phyloP scores from a whole-genome alignment of 53 echinoderm and acorn worm species.

The Luidia sarsii region DNA sequence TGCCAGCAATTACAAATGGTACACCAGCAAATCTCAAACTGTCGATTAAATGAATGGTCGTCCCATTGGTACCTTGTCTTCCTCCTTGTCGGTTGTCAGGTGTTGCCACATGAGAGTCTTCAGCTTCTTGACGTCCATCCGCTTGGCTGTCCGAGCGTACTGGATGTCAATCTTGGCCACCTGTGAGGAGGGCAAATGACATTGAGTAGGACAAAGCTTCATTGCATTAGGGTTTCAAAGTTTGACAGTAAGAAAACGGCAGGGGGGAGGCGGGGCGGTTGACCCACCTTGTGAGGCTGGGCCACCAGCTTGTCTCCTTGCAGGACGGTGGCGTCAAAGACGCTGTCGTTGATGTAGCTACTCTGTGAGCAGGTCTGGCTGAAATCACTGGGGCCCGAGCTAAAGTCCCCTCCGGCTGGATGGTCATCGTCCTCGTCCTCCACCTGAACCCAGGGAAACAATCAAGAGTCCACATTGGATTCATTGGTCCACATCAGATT shows the following conservation, averaged over 20 bases:
- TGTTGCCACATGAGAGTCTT: slow-evolving; percentile 89
- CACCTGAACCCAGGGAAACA: no score
- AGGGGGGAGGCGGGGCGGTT: no score
- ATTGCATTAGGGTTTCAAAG: no score
- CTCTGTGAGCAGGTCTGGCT: slow-evolving; percentile 77
- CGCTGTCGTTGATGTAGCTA: slow-evolving; percentile 78
- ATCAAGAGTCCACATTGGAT: neutral
- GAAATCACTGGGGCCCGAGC: slow-evolving; percentile 59
- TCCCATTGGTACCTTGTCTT: slow-evolving; percentile 93
- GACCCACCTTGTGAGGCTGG: slow-evolving; percentile 84
- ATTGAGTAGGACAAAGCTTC: no score
- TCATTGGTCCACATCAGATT: no score
- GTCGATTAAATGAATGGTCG: no score
- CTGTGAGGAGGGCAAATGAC: no score
- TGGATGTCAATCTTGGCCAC: slow-evolving; percentile 93
- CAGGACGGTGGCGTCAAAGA: slow-evolving; percentile 85
- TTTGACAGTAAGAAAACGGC: no score
- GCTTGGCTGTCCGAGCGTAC: slow-evolving; percentile 93
- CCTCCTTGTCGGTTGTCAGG: slow-evolving; percentile 59
- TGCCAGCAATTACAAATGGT: no score
- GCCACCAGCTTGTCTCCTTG: slow-evolving; percentile 81
- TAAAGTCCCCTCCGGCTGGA: slow-evolving; percentile 50
- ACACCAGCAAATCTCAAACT: no score
- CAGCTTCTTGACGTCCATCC: slow-evolving; percentile 93
- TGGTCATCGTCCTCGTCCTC: slow-evolving; percentile 74